Evolutionary conservation across 2,113 vertebrate species (phyloP), one percentile per base, ranked within the genome.

Genomic region (Chlorodrepanis virens): DNA sequence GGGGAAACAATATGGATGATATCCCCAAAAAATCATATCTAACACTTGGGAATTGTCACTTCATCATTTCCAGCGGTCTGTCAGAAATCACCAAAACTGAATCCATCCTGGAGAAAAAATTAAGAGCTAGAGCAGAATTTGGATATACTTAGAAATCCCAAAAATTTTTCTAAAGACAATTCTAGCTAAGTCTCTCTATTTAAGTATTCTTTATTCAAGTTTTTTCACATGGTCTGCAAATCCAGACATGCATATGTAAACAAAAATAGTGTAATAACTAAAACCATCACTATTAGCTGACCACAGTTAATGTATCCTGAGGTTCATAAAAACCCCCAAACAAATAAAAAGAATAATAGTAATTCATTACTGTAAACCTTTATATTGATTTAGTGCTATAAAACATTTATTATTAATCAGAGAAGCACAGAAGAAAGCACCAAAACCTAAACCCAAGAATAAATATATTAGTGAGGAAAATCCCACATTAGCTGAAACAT

Each of bases 401-500:
- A 87, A 86, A 7, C 5, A 25, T 40, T 29, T 15, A 59, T 59
- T 87, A 29, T 37, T 61, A 44, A 37, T 84, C 77, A 80, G 22
- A 78, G 24, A 86, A 93, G 12, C 20, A 49, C 29, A 68, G 22
- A 88, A 75, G 35, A 71, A 89, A 76, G 5, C 13, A 53, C 12
- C 23, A 71, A 84, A 89, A 28, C 9, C 6, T 13, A 29, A 78
- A 77, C 7, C 7, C 13, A 49, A 72, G 24, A 76, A 64, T 15
- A 81, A 91, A 88, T 81, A 39, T 44, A 65, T 29, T 63, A 60
- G 29, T 83, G 71, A 60, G n/a, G 35, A 74, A 86, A 86, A 81
- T 86, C 50, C 33, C 86, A 81, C 71, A 81, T 94, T 88, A 93
- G n/a, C 64, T 95, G 56, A 15, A 89, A 94, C 52, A 78, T 63